phyloP scores from a whole-genome alignment of 2,113 vertebrate species.

The Cryptomyrus ogoouensis region DNA sequence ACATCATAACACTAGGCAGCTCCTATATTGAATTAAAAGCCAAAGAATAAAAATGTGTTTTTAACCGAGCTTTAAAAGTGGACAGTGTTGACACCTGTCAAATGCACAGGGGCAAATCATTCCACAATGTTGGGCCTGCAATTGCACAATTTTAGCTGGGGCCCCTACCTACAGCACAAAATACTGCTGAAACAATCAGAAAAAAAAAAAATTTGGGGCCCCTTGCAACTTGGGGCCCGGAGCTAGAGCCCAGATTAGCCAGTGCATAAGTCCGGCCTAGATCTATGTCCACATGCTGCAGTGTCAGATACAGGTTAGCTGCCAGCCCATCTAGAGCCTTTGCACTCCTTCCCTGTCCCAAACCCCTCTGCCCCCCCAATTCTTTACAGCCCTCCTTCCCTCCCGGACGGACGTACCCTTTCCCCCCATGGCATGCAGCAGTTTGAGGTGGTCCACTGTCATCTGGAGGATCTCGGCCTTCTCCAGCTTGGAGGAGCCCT shows the following conservation, averaged over 20 bases:
- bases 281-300: neutral
- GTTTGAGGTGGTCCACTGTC: constrained; percentile 92
- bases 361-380: neutral
- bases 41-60: no score
- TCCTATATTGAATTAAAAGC: no score
- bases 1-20: no score
- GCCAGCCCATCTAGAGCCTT: neutral
- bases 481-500: constrained; percentile 91
- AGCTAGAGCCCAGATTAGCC: neutral
- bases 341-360: neutral
- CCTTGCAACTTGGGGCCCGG: neutral
- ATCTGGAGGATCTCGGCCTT: constrained; percentile 94
- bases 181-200: neutral
- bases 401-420: constrained; percentile 60
- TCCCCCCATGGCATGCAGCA: constrained; percentile 82
- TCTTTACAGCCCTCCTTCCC: neutral
- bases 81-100: no score
- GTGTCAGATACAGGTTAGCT: neutral
- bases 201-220: neutral
- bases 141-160: neutral
- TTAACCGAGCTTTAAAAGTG: no score
- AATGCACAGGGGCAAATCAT: no score
- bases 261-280: neutral
- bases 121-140: no score
- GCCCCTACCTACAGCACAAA: neutral